Base-by-base conservation (phyloP, 2,888 invertebrate species). In the Phlogophora meticulosa region DNA sequence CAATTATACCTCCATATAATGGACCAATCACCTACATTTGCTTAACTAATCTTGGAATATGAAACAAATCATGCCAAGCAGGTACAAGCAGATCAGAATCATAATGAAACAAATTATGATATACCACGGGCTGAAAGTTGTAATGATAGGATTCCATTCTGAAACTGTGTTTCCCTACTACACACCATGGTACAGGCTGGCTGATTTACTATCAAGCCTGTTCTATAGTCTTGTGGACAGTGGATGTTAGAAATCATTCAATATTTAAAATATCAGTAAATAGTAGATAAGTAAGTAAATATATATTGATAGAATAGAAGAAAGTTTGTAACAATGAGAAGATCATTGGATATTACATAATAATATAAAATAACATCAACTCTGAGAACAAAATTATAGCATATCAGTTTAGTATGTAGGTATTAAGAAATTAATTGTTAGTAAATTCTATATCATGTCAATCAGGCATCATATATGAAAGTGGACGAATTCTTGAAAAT, bases 401-500 rank as follows among this genome's bases (percentile, higher is more conserved):
- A 28, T 38, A 38, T 43, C n/a, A 4, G 43, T 34, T 34, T 32
- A 11, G 9, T 46, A 10, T 22, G 11, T 51, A 45, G 43, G n/a
- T 4, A 7, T 22, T 42, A 0, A 13, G 9, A 36, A 17, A 5
- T 43, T 40, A 17, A 10, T 20, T 53, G 28, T 38, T 24, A 22
- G 1, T 32, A 4, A 10, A 38, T 51, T 69, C 22, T 15, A 7
- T 42, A 43, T 1, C 24, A 63, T 48, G 7, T 4, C n/a, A 42
- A n/a, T 15, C 17, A 10, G 0, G 15, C 20, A 46, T 34, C 15
- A 17, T 2, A 9, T 13, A 7, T 11, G 10, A 1, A 2, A 34
- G 11, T 1, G 10, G 11, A 20, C 4, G 17, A 57, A 48, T n/a
- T 22, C 20, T 53, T 38, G 34, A 71, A 61, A 7, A 69, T 77